Conservation (phyloP, 2,113 vertebrate species). For the Probosciger aterrimus region DNA sequence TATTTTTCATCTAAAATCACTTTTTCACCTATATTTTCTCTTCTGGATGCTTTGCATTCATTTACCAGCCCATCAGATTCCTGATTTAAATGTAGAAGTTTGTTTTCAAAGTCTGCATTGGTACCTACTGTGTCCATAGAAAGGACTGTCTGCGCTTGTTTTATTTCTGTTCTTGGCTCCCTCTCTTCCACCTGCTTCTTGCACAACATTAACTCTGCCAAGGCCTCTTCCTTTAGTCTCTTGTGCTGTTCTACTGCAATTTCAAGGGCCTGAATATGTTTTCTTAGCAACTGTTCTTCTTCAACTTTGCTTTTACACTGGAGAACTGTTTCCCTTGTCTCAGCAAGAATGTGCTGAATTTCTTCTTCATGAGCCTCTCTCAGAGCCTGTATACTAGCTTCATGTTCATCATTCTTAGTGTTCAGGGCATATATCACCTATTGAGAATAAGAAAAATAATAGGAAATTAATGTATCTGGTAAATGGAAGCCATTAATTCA, state of each 20-base stretch:
- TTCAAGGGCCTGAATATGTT: constrained; percentile 85
- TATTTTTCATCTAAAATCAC: constrained; percentile 8
- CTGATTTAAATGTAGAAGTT: constrained; percentile 67
- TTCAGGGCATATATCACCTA: constrained; percentile 96
- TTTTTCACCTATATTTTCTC: constrained; percentile 18
- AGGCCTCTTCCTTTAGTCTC: constrained; percentile 79
- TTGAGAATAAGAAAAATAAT: neutral
- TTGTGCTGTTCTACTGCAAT: constrained; percentile 85
- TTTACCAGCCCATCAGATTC: constrained; percentile 69
- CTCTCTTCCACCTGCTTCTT: constrained; percentile 68
- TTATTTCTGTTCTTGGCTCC: constrained; percentile 64
- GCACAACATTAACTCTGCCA: constrained; percentile 67
- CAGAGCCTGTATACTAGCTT: constrained; percentile 81
- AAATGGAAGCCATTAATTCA: neutral
- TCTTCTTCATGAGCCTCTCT: constrained; percentile 84
- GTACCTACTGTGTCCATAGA: constrained; percentile 55
- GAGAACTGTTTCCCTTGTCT: constrained; percentile 74
- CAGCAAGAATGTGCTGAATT: constrained; percentile 80
- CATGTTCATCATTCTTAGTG: constrained; percentile 91
- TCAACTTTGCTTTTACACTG: constrained; percentile 68
- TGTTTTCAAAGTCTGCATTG: constrained; percentile 66
- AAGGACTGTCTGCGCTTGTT: constrained; percentile 71
- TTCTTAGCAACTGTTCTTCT: constrained; percentile 77
- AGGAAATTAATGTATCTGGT: neutral
- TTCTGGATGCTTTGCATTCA: constrained; percentile 44